Base-by-base conservation (phyloP, 2,888 invertebrate genomes). In the Eilema depressum region DNA sequence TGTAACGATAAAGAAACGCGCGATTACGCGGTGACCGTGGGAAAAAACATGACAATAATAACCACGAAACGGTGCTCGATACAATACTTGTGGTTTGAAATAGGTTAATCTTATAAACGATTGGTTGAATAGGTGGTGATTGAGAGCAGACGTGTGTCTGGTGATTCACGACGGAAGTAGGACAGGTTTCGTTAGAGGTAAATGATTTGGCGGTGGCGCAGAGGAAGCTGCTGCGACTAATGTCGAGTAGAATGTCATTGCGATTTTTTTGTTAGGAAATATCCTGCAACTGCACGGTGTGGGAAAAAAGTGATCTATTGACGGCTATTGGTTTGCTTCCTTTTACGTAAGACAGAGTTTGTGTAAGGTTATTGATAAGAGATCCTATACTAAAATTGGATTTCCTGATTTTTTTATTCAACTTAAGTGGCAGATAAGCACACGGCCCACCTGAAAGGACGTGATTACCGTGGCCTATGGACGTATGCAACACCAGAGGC, bases 21-120 rank as follows among this genome's bases (percentile, higher is more conserved):
- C 59, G 65, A n/a, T 41, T 53, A 33, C 69, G 56, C 64, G 60
- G 2, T 37, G 53, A 12, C 14, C 69, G 84, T 85, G 85, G 82
- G 85, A 85, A 85, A 73, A 23, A 37, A 33, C 33, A 47, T 20
- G n/a, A 28, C 47, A 59, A 76, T 69, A 14, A 59, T 68, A 60
- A 47, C 25, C 70, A 77, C 81, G 79, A 79, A 74, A 61, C 63
- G 23, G 67, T 63, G 25, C 26, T n/a, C 30, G 25, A 64, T 60
- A 78, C 81, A 79, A 79, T 75, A 69, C 76, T 64, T 30, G 69
- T 66, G 26, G 70, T 68, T 47, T 63, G 68, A 81, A 67, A 77
- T 66, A 72, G 77, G 77, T 70, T 79, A 81, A 81, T 79, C 68
- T 80, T 71, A 61, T 65, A 68, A 71, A 57, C 71, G 65, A 68